Percentiles rank a stretch among this genome's conserved stretches.
Evolutionary conservation across 2,888 invertebrate species (phyloP).

Genomic region (Mimachlamys varia): DNA sequence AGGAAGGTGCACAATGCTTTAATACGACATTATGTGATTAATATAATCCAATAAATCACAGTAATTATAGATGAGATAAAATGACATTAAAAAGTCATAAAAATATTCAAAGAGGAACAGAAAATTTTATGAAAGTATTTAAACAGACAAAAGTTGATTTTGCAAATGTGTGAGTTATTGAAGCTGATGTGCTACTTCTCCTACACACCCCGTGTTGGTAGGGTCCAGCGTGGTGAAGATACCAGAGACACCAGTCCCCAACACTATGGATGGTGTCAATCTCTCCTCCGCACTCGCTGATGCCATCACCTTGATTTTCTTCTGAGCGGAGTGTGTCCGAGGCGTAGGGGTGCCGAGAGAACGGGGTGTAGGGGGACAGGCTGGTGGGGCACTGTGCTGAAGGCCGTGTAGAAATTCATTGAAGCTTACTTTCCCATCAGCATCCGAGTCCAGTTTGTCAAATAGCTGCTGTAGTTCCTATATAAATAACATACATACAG

Average conservation of each 20-base stretch:
- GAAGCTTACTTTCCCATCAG: conserved; percentile 86
- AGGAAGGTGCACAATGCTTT: no score
- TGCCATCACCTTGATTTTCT: conserved; percentile 59
- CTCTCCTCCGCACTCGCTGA: conserved; percentile 57
- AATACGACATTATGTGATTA: no score
- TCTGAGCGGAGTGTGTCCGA: conserved; percentile 64
- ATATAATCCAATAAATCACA: no score
- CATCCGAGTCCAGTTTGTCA: conserved; percentile 86
- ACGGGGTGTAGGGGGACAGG: conserved; percentile 45
- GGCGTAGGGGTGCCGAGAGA: conserved; percentile 57
- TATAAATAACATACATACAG: neutral
- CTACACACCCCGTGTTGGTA: conserved; percentile 76
- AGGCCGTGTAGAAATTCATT: conserved; percentile 86
- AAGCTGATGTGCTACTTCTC: no score
- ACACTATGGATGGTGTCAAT: conserved; percentile 67
- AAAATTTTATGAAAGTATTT: no score
- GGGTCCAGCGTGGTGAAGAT: conserved; percentile 79
- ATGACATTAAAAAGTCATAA: no score
- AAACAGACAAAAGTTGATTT: no score
- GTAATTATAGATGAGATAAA: no score
- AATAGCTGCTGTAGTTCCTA: conserved; percentile 86
- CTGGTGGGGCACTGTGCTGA: conserved; percentile 72
- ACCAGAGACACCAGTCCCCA: conserved; percentile 71
- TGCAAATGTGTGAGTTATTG: no score
- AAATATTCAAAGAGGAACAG: no score